Conservation (phyloP, 2,113 vertebrate genomes). For the Tringa solitaria region DNA sequence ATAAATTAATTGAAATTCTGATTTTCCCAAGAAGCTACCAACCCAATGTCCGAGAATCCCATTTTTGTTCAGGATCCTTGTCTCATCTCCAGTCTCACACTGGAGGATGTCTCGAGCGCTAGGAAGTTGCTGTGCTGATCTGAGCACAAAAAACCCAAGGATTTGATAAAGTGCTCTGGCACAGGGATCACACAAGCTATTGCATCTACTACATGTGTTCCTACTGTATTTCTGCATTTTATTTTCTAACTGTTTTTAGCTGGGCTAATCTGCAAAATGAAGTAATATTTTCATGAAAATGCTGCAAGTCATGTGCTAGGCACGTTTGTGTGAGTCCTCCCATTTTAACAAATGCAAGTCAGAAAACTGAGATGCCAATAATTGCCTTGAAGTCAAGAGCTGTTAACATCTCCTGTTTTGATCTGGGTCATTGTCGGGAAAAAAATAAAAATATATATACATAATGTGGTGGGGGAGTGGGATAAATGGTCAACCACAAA, state of each 20-base stretch:
- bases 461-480: background rate
- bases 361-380: background rate
- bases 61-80: background rate
- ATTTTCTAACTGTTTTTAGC: background rate
- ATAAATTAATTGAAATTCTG: background rate
- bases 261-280: background rate
- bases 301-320: background rate
- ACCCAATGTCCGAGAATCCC: background rate
- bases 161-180: background rate
- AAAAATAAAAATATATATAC: background rate
- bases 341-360: background rate
- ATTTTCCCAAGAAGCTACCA: background rate
- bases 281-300: background rate
- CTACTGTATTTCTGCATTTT: background rate
- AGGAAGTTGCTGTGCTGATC: background rate
- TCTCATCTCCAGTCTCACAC: background rate
- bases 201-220: background rate
- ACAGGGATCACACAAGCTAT: background rate
- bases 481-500: slow-evolving; percentile 44
- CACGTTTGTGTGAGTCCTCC: background rate
- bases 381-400: background rate
- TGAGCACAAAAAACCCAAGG: background rate
- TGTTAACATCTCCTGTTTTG: background rate
- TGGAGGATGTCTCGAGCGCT: background rate
- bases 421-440: background rate